These are phyloP conservation scores for Drosophila affinis DNA, from an alignment of 2,888 invertebrate genomes.

Conservation along the genomic window DNA sequence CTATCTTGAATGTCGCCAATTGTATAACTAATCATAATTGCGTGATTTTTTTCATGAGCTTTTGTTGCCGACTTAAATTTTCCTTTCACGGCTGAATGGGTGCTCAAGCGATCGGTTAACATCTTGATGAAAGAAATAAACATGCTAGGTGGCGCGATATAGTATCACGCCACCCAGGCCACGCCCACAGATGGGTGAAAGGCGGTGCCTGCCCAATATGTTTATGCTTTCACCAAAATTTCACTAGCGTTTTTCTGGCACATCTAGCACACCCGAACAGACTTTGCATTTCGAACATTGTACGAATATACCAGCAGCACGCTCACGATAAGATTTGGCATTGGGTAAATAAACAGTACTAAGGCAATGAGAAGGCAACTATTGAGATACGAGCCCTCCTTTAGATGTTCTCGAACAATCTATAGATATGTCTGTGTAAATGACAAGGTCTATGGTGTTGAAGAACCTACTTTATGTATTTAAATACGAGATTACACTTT, in stretches of 20 bases:
- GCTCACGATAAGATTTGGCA: conserved; percentile 61
- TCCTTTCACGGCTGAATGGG: conserved; percentile 1
- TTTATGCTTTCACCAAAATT: conserved; percentile 52
- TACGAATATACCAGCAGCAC: conserved; percentile 18
- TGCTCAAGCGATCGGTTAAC: conserved; percentile 4
- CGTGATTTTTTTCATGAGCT: conserved; percentile 18
- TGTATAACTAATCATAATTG: conserved; percentile 29
- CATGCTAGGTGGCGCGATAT: conserved; percentile 32
- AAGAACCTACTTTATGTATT: neutral
- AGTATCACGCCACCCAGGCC: conserved; percentile 56
- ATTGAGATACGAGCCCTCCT: conserved; percentile 37
- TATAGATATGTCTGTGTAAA: conserved; percentile 30
- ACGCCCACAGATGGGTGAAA: conserved; percentile 27
- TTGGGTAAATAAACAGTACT: conserved; percentile 34
- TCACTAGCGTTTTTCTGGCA: conserved; percentile 17
- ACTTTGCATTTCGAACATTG: conserved; percentile 18
- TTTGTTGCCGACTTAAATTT: conserved; percentile 2
- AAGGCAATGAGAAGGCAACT: conserved; percentile 32
- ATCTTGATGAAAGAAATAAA: conserved; percentile 7
- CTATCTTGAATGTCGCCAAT: conserved; percentile 17
- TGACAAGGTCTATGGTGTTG: conserved; percentile 26
- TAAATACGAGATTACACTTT: conserved; percentile 55
- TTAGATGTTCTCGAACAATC: conserved; percentile 56
- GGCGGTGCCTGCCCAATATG: conserved; percentile 22
- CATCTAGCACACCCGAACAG: conserved; percentile 3